A percentile compares a stretch with the other conserved stretches of the same genome.
Evolutionary conservation across 2,888 invertebrate species (phyloP).

Genomic region (Nephrotoma flavescens): DNA sequence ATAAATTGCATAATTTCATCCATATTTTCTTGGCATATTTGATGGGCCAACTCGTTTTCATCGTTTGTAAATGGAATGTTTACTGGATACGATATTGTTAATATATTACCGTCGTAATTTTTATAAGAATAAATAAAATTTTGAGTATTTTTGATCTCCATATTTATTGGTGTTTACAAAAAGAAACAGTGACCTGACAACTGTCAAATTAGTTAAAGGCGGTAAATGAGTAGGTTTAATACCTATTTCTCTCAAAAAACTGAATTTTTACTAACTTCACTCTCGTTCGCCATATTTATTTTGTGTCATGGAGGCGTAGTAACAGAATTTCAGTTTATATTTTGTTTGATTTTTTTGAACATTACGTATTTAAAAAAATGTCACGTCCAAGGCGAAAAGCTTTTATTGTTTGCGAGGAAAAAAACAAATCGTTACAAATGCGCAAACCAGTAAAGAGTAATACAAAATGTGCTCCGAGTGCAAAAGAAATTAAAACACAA

Average conservation of each 20-base stretch:
- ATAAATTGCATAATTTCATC: conserved; percentile 28
- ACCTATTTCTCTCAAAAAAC: neutral
- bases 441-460: neutral
- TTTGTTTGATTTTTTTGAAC: neutral
- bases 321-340: too few relatives aligned
- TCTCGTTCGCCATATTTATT: neutral
- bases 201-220: neutral
- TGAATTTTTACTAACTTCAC: neutral
- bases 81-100: conserved; percentile 17
- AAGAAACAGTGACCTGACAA: neutral
- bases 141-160: neutral
- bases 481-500: neutral
- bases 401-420: neutral
- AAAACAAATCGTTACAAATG: neutral
- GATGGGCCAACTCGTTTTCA: conserved; percentile 19
- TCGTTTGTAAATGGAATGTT: conserved; percentile 22
- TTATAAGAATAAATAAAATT: conserved; percentile 24
- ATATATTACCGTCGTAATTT: conserved; percentile 20
- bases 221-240: neutral
- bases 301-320: neutral
- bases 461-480: neutral
- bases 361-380: neutral
- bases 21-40: conserved; percentile 22
- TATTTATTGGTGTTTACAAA: neutral
- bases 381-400: neutral